phyloP scores from a whole-genome alignment of 2,797 vertebrate genomes.

The Sebastes miniatus region DNA sequence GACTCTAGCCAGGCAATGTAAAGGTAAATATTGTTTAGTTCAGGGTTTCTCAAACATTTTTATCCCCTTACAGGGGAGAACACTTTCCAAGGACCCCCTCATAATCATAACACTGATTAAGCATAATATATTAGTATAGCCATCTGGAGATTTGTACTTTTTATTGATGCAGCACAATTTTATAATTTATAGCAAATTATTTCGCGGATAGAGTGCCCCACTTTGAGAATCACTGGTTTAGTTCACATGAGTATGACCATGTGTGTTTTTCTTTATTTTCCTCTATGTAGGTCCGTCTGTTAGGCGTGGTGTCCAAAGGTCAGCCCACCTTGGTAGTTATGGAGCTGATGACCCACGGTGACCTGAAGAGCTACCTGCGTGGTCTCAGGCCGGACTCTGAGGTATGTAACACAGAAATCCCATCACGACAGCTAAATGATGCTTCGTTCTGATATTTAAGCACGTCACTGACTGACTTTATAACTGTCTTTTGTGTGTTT shows the following conservation, averaged over 20 bases:
- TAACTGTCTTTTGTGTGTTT: not conserved
- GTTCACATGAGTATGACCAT: not conserved
- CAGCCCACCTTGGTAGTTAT: constrained; percentile 96
- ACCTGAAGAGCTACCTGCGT: constrained; percentile 95
- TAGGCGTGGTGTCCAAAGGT: constrained; percentile 97
- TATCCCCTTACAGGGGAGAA: no score
- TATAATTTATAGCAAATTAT: no score
- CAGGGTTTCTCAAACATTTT: not conserved
- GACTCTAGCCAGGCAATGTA: no score
- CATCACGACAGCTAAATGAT: not conserved
- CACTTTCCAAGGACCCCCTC: no score
- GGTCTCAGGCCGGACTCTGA: constrained; percentile 93
- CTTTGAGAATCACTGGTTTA: no score
- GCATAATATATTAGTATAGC: no score
- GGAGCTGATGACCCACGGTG: constrained; percentile 98
- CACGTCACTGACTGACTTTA: not conserved
- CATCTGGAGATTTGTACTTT: no score
- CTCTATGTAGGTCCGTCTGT: constrained; percentile 87
- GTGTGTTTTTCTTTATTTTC: not conserved
- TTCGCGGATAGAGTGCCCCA: no score
- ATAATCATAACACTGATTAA: no score
- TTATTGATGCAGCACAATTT: no score
- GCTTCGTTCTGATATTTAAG: not conserved
- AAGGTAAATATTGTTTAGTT: not conserved
- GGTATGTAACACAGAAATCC: constrained; percentile 71